phyloP scores from a whole-genome alignment of 2,113 vertebrate species.

The Sturnira hondurensis region DNA sequence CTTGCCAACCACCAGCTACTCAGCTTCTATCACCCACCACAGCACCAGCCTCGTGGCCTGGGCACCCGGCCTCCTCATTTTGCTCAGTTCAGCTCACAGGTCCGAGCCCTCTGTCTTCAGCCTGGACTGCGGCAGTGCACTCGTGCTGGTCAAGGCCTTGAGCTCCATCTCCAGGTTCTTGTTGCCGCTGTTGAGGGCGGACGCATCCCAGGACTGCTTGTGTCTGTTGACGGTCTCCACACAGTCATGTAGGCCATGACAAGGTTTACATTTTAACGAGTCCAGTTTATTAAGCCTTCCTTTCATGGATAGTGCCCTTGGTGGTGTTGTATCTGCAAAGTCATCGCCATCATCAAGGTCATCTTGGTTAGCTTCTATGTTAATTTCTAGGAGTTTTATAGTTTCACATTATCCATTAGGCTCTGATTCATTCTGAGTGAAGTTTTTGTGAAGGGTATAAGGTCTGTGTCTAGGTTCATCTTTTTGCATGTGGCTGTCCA shows the following conservation, averaged over 20 bases:
- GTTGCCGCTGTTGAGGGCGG: conserved; percentile 89
- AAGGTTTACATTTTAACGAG: not conserved
- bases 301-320: not conserved
- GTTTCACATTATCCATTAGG: not conserved
- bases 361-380: not conserved
- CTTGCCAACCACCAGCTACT: conserved; percentile 93
- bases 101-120: conserved; percentile 96
- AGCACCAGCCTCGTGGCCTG: conserved; percentile 95
- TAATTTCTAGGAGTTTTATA: not conserved
- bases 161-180: conserved; percentile 94
- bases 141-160: conserved; percentile 89
- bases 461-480: not conserved
- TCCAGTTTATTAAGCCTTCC: not conserved
- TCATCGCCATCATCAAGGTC: not conserved
- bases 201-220: conserved; percentile 93
- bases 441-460: not conserved
- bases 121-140: conserved; percentile 89
- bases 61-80: conserved; percentile 93
- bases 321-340: not conserved
- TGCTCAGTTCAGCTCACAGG: conserved; percentile 92
- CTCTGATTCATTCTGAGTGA: not conserved
- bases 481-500: not conserved
- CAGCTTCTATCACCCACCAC: conserved; percentile 90
- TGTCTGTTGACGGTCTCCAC: conserved; percentile 96
- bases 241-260: conserved; percentile 94